A percentile compares a stretch with the other conserved stretches of the same genome.
Conservation (phyloP, 2,113 vertebrate genomes). For the Oryctolagus cuniculus region mOryCun1.1 NC_091432.1:106870501-106871000, state of each 20-base stretch:
- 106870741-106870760: conserved; percentile 47
- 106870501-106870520: neutral
- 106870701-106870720: conserved; percentile 65
- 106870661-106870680: conserved; percentile 66
- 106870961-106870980: conserved; percentile 61
- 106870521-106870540: neutral
- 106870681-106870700: conserved; percentile 83
- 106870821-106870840: conserved; percentile 80
- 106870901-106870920: conserved; percentile 75
- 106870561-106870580: fast-evolving
- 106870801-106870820: conserved; percentile 77
- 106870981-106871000: conserved; percentile 56
- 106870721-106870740: conserved; percentile 74
- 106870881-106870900: conserved; percentile 76
- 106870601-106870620: neutral
- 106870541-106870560: neutral
- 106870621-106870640: conserved; percentile 9
- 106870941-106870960: conserved; percentile 17
- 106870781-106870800: conserved; percentile 79
- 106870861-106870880: conserved; percentile 84
- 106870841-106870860: conserved; percentile 80
- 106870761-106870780: conserved; percentile 80
- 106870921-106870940: conserved; percentile 30
- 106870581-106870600: neutral
- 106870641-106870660: conserved; percentile 65